Base-by-base conservation (phyloP, 2,797 vertebrate species). In the Scleropages formosus region DNA sequence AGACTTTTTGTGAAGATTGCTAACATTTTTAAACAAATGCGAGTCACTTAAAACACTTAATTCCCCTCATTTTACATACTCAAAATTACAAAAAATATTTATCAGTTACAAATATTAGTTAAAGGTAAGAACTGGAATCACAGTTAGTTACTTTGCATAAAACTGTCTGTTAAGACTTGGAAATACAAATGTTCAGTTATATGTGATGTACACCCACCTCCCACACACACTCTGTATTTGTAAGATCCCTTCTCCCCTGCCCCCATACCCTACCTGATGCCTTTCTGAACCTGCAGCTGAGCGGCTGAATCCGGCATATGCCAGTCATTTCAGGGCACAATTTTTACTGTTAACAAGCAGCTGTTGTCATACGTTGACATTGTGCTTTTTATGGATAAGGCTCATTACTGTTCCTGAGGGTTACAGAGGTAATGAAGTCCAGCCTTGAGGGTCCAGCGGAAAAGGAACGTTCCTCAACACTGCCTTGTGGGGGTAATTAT, bases 241-340 rank as follows among this genome's bases (percentile, higher is more conserved):
- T n/a, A 31, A 60, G 39, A 44, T 18, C 13, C 39, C 39, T 39
- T 39, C 31, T 39, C 31, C 39, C 31, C 31, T 39, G 31, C 70
- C n/a, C 39, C 70, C 61, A 59, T 4, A 20, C 16, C 59, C 70
- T 39, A 31, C 31, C 4, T 6, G 10, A 44, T 20, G 31, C 13
- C 26, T 39, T 16, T 72, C 18, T 72, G 53, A 20, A 72, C 56
- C 70, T 72, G 26, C 70, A 59, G 58, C 16, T 59, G 70, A 72
- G 70, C 70, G 60, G 70, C 51, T 72, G 27, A 24, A 72, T 60
- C 53, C 26, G 26, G 70, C 53, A 20, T 10, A 15, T 65, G 62
- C 44, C 62, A 51, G 60, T n/a, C 49, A 65, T 74, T 27, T 74
- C 15, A 62, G 72, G 6, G 47, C 1, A 53, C 20, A 46, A 64